phyloP scores from a whole-genome alignment of 2,888 invertebrate genomes.

The Eristalinus sepulchralis region DNA sequence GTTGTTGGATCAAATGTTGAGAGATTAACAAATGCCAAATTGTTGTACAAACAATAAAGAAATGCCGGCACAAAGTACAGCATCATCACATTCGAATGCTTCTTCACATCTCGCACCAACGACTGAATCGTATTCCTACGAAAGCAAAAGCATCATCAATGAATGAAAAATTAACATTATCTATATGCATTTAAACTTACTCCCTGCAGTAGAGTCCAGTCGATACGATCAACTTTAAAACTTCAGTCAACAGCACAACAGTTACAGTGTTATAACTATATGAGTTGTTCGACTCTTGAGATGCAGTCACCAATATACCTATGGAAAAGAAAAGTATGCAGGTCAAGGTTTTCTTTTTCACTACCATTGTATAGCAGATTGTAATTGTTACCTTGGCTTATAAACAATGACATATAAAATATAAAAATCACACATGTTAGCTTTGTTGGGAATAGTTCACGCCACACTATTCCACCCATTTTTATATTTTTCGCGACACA shows the following conservation, averaged over 20 bases:
- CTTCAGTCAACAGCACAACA: conserved; percentile 93
- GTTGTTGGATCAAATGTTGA: conserved; percentile 96
- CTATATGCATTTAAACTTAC: no score
- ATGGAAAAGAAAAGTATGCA: conserved; percentile 75
- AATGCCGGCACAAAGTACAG: conserved; percentile 95
- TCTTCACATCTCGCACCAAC: conserved; percentile 80
- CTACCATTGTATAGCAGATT: not conserved
- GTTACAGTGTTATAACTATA: conserved; percentile 94
- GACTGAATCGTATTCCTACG: conserved; percentile 75
- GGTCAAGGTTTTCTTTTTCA: conserved; percentile 31
- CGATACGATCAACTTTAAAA: conserved; percentile 90
- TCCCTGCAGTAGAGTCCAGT: conserved; percentile 86
- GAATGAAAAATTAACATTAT: not conserved
- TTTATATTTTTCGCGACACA: not conserved
- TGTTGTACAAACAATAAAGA: conserved; percentile 96
- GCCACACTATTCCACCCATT: conserved; percentile 80
- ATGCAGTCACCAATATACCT: conserved; percentile 96
- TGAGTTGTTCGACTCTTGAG: conserved; percentile 89
- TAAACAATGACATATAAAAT: conserved; percentile 92
- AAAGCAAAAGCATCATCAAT: conserved; percentile 4
- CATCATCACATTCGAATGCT: conserved; percentile 86
- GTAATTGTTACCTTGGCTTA: conserved; percentile 90
- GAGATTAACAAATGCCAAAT: conserved; percentile 94
- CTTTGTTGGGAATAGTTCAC: conserved; percentile 91
- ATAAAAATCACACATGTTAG: conserved; percentile 90